Percentiles rank a stretch among this genome's conserved stretches.
Evolutionary conservation across 2,888 invertebrate genomes (phyloP).

Genomic region (Brachyopa scutellaris): DNA sequence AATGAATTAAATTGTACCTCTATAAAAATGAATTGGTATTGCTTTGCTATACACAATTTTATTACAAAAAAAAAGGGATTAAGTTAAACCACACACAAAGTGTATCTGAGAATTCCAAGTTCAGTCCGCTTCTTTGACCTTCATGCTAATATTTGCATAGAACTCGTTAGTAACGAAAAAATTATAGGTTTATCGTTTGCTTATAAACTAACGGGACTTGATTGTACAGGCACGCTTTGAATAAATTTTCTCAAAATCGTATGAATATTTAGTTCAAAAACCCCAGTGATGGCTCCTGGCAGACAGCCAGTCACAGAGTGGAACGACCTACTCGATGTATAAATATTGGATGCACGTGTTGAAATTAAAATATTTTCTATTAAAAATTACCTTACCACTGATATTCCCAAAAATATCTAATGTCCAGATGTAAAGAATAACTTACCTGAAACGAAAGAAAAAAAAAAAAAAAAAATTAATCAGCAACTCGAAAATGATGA

Average conservation of each 20-base stretch:
- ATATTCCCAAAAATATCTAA: not conserved
- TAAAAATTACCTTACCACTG: conserved; percentile 4
- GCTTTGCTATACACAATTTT: too few species aligned
- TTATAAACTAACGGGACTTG: too few species aligned
- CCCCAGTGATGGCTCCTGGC: not conserved
- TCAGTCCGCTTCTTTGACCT: not conserved
- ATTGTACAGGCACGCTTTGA: not conserved
- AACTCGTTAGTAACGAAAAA: not conserved
- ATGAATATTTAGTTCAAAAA: too few species aligned
- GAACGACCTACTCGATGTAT: not conserved
- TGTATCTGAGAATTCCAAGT: too few species aligned
- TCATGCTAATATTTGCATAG: not conserved
- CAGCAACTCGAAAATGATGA: too few species aligned
- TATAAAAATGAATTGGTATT: too few species aligned
- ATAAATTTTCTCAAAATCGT: not conserved
- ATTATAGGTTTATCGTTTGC: too few species aligned
- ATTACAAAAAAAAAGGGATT: too few species aligned
- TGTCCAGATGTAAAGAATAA: not conserved
- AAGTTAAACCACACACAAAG: too few species aligned
- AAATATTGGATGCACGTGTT: not conserved
- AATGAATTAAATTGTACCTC: too few species aligned
- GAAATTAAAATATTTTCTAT: not conserved
- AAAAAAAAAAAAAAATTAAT: conserved; percentile 6
- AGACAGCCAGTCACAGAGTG: too few species aligned
- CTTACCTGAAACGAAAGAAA: conserved; percentile 27